Conservation (phyloP, 2,797 vertebrate species). For the Arctocebus calabarensis region DNA sequence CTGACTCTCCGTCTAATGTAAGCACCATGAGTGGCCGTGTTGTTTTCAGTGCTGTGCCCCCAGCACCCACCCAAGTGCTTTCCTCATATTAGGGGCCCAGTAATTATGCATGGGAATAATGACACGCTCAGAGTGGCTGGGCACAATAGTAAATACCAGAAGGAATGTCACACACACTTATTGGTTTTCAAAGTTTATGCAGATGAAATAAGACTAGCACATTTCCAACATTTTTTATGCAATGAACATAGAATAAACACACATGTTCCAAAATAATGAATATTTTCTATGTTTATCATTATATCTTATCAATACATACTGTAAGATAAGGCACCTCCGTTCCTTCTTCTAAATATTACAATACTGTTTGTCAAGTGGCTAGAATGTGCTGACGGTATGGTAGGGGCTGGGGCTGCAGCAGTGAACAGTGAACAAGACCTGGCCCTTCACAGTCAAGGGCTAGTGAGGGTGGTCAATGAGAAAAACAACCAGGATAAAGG, state of each 20-base stretch:
- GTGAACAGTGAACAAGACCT: not conserved
- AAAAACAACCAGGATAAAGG: not conserved
- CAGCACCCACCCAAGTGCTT: not conserved
- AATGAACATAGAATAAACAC: too few relatives aligned
- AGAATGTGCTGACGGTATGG: not conserved
- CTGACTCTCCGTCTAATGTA: not conserved
- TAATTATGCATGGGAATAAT: conserved; percentile 44
- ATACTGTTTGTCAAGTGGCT: not conserved
- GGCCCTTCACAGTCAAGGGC: not conserved
- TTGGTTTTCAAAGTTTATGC: conserved; percentile 8
- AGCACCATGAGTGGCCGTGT: not conserved
- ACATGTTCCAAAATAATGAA: too few relatives aligned
- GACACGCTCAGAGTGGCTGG: not conserved
- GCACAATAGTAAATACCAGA: conserved; percentile 18
- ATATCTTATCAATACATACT: not conserved
- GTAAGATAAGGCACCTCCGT: not conserved
- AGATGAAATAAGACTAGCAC: not conserved
- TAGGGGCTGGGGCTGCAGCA: not conserved
- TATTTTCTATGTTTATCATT: too few relatives aligned
- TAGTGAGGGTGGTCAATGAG: not conserved
- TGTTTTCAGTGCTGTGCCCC: not conserved
- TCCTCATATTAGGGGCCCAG: not conserved
- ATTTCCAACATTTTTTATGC: conserved; percentile 10
- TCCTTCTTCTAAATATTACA: not conserved
- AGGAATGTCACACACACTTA: conserved; percentile 5